These are phyloP conservation scores for Drosophila bocqueti DNA, from an alignment of 1,140 invertebrate species.

Conservation along the genomic window DNA sequence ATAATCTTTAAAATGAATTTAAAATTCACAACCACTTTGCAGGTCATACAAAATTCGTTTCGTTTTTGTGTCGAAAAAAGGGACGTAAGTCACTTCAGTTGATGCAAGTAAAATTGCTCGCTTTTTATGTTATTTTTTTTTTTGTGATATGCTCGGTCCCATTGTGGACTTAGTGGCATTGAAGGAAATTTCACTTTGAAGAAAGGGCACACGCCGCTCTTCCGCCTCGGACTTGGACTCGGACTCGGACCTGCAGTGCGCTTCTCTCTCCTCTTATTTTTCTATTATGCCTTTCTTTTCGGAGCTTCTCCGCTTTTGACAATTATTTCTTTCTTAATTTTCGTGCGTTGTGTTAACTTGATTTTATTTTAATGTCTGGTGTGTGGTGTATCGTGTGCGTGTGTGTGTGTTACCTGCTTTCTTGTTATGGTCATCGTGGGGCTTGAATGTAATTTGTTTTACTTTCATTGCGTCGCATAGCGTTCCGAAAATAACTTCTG, in stretches of 20 bases:
- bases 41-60: slow-evolving; percentile 17
- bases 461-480: slow-evolving; percentile 65
- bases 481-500: slow-evolving; percentile 45
- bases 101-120: slow-evolving; percentile 36
- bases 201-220: slow-evolving; percentile 67
- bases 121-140: slow-evolving; percentile 32
- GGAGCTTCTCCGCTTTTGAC: slow-evolving; percentile 32
- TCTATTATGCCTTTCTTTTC: slow-evolving; percentile 49
- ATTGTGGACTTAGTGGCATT: slow-evolving; percentile 72
- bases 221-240: slow-evolving; percentile 30
- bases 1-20: not conserved
- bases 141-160: slow-evolving; percentile 25
- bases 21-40: not conserved
- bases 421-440: slow-evolving; percentile 66
- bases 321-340: slow-evolving; percentile 53
- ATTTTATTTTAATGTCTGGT: slow-evolving; percentile 75
- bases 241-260: slow-evolving; percentile 29
- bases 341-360: slow-evolving; percentile 61
- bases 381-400: not conserved
- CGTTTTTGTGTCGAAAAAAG: not conserved
- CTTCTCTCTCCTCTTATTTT: slow-evolving; percentile 39
- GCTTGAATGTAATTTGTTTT: slow-evolving; percentile 76
- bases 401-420: slow-evolving; percentile 44
- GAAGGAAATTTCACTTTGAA: slow-evolving; percentile 74
- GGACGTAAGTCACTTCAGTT: slow-evolving; percentile 4